phyloP scores from a whole-genome alignment of 2,113 vertebrate species.

The Dicaeum eximium region DNA sequence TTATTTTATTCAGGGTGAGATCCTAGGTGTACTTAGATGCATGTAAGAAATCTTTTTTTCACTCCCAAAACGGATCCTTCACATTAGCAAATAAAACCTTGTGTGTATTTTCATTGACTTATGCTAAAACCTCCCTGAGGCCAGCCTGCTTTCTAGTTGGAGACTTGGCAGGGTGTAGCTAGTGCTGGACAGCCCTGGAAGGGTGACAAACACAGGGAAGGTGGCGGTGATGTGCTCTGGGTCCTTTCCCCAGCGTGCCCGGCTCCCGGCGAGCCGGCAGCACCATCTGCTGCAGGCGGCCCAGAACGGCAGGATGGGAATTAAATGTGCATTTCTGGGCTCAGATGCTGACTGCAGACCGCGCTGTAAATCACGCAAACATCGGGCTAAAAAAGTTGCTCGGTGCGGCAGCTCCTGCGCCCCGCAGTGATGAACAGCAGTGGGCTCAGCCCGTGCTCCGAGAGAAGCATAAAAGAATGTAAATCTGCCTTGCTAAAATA shows the following conservation, averaged over 20 bases:
- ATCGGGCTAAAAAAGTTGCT: neutral
- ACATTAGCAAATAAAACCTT: fast-evolving
- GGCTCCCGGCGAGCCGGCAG: neutral
- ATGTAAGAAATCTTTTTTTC: neutral
- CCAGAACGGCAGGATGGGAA: neutral
- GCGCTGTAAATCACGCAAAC: neutral
- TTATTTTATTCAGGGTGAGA: neutral
- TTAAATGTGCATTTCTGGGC: neutral
- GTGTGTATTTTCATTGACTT: fast-evolving
- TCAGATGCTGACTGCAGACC: neutral
- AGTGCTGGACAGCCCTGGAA: fast-evolving
- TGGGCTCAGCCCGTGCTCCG: neutral
- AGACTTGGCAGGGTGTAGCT: neutral
- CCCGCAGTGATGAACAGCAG: neutral
- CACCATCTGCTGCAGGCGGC: slow-evolving; percentile 36
- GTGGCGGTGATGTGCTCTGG: fast-evolving
- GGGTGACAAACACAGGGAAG: fast-evolving
- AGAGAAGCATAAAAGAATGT: neutral
- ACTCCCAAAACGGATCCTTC: fast-evolving
- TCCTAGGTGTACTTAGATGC: neutral
- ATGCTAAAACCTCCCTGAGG: neutral
- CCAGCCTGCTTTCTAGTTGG: neutral
- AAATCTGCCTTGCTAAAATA: neutral
- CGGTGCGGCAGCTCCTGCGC: fast-evolving
- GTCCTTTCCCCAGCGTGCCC: no score